Percentiles rank a stretch among this genome's conserved stretches.
Conservation (phyloP, 2,113 vertebrate species). For the Xiphophorus maculatus region DNA sequence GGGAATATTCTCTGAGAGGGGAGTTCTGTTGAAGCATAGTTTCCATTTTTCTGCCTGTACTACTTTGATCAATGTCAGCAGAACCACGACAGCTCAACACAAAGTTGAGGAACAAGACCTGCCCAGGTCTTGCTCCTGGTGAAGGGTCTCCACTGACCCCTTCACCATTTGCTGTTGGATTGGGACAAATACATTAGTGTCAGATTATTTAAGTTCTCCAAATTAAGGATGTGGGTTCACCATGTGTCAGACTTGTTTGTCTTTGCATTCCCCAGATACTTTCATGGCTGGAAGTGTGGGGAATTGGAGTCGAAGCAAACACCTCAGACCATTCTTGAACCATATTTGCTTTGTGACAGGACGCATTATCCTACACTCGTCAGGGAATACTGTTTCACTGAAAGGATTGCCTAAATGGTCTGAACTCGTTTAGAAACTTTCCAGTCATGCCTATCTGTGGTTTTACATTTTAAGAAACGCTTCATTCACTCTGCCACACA, state of each 20-base stretch:
- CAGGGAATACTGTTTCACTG: not conserved
- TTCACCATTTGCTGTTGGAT: too few relatives aligned
- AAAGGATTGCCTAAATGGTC: not conserved
- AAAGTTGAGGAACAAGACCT: too few relatives aligned
- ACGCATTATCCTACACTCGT: not conserved
- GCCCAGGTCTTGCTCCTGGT: too few relatives aligned
- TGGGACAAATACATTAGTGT: too few relatives aligned
- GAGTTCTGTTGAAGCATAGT: not conserved
- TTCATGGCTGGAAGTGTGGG: not conserved
- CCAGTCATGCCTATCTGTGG: not conserved
- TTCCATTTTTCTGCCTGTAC: not conserved
- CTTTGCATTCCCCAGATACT: not conserved
- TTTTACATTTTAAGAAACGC: too few relatives aligned
- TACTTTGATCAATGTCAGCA: not conserved
- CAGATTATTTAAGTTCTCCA: not conserved
- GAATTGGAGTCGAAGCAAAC: not conserved
- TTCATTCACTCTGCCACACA: too few relatives aligned
- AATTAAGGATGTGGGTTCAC: not conserved
- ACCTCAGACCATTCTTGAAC: not conserved
- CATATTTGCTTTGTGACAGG: not conserved
- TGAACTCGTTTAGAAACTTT: not conserved
- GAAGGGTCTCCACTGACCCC: too few relatives aligned
- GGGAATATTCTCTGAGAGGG: slow-evolving; percentile 27
- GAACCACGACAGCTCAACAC: not conserved
- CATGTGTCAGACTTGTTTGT: not conserved